Base-by-base conservation (phyloP, 2,113 vertebrate genomes). In the Pluvianellus socialis region DNA sequence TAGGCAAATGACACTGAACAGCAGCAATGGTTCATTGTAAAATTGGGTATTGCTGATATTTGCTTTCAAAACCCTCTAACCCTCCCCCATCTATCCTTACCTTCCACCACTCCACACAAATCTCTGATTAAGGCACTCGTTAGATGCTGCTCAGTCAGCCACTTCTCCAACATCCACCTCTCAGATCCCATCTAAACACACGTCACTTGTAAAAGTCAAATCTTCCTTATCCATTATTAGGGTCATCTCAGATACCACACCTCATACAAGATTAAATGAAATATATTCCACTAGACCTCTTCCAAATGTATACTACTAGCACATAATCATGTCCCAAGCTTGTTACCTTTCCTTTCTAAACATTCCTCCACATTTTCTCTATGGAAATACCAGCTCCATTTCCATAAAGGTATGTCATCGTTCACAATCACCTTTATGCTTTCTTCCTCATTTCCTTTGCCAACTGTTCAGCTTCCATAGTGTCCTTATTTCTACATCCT, bases 261-360 rank as follows among this genome's bases (percentile, higher is more conserved):
- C 56, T 26, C 27, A 26, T 32, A 24, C 24, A 56, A 35, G 21
- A 33, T 55, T 22, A 49, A 84, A 47, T 61, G 20, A 42, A 38
- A 50, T 19, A 11, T 14, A 55, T 50, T 77, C 24, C 40, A 52
- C 23, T 44, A 44, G 9, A 56, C 35, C 33, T 79, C 77, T 74
- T 59, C 38, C 70, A 81, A 33, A 87, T 13, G 4, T 30, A 27
- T 53, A 45, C 32, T 68, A 42, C 17, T 23, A 30, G 24, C 26
- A 11, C 6, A 20, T 42, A 53, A 53, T 33, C 44, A 79, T 1
- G 0, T 8, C 17, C 9, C 5, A 18, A 1, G 22, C 40, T 50
- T 40, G 14, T 59, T 35, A 42, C 18, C 20, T 44, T 58, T 33
- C 19, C 35, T 50, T 82, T 76, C 70, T 50, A 70, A 90, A 30